Evolutionary conservation across 2,888 invertebrate species (phyloP).

Genomic region (Boloria euphrosyne): DNA sequence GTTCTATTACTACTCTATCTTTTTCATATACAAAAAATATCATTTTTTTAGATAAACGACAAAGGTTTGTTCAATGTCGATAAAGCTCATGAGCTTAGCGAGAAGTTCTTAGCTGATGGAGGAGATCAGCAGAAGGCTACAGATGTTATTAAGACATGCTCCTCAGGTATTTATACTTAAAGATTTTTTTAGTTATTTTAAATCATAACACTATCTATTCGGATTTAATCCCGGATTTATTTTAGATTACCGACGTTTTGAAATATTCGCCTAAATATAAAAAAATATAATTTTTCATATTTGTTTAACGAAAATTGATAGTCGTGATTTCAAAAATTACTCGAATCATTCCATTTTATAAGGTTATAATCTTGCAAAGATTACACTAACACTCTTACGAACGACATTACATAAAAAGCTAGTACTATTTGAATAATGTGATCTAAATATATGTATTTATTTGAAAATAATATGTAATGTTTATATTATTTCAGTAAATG

Average conservation of each 20-base stretch:
- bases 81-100: conserved; percentile 41
- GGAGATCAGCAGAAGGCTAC: conserved; percentile 45
- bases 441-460: not conserved
- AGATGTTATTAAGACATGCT: conserved; percentile 46
- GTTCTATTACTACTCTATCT: too few species aligned
- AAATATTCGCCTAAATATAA: too few species aligned
- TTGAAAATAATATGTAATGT: not conserved
- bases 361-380: too few species aligned
- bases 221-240: too few species aligned
- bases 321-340: too few species aligned
- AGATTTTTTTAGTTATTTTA: conserved; percentile 3
- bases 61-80: conserved; percentile 51
- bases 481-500: conserved; percentile 54
- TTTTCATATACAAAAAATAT: not conserved
- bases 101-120: conserved; percentile 45
- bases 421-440: too few species aligned
- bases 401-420: too few species aligned
- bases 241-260: too few species aligned
- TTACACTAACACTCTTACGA: too few species aligned
- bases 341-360: too few species aligned
- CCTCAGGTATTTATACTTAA: conserved; percentile 44
- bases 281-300: too few species aligned
- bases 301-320: too few species aligned
- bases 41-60: conserved; percentile 37
- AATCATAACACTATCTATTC: not conserved